A percentile compares a stretch with the other conserved stretches of the same genome.
phyloP scores from a whole-genome alignment of 1,140 invertebrate species.

The Cherax destructor region DNA sequence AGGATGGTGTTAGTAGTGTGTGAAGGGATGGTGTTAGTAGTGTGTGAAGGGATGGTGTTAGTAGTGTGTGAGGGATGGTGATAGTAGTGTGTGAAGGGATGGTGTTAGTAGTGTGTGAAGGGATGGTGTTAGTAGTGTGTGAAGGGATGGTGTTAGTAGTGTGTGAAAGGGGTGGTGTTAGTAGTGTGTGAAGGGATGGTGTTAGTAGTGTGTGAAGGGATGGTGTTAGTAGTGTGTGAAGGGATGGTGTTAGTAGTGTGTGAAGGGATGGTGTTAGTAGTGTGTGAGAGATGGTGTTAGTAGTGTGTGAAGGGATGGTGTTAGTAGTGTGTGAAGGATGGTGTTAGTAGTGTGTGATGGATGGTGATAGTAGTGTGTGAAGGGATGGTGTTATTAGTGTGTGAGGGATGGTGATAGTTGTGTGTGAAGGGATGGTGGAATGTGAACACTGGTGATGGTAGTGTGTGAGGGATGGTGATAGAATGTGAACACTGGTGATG shows the following conservation, averaged over 20 bases:
- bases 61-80: neutral
- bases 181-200: neutral
- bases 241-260: too few species aligned
- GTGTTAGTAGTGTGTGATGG: too few species aligned
- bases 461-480: neutral
- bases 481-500: too few species aligned
- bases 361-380: neutral
- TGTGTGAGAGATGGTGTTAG: neutral
- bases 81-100: too few species aligned
- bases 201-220: neutral
- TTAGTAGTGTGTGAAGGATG: too few species aligned
- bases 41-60: neutral
- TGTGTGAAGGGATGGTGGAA: too few species aligned
- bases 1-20: too few species aligned
- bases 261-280: neutral
- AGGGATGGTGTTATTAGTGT: neutral
- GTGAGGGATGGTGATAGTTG: too few species aligned
- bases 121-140: neutral
- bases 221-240: neutral
- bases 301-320: too few species aligned
- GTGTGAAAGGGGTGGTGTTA: too few species aligned
- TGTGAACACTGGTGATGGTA: too few species aligned
- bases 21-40: neutral
- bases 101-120: neutral
- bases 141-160: too few species aligned